Evolutionary conservation across 2,888 invertebrate species (phyloP), one percentile per base, ranked within the genome.

Genomic region (Erebia epiphron): DNA sequence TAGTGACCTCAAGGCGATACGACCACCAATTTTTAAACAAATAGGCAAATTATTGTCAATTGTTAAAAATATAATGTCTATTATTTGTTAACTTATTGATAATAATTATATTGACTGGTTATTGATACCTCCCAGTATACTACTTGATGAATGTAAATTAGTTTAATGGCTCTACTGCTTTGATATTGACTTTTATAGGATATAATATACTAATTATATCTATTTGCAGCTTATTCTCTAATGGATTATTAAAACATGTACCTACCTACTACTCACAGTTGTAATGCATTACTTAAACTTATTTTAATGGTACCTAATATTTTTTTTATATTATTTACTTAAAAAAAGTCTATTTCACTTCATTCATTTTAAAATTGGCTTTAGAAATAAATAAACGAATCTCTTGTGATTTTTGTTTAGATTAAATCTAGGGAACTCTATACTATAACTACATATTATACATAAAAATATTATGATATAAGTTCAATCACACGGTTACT

Each of bases 41-140:
- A 72, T 78, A 85, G 82, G 80, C 82, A 83, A 82, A 80, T 76
- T 83, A 81, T 86, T 85, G 90, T 89, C 89, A 89, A 88, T 89
- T 89, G 89, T 89, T 89, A 80, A 78, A 76, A 78, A 76, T 81
- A 80, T 75, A 81, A 78, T 80, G 78, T 79, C 79, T 78, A 81
- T 81, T 76, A 78, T 79, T 80, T 81, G 80, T 82, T 82, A 76
- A 79, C 77, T 77, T 78, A 77, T 78, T 79, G 77, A 77, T 78
- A 78, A 73, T 75, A 72, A 69, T 52, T 52, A 67, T 67, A 72
- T 60, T 73, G 75, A 77, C 77, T 75, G 77, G 76, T 74, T 73
- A 56, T 67, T 74, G 75, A 26, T 76, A 78, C 74, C 75, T 77
- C 76, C 73, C 72, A 71, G 73, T 75, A 67, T 66, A 26, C 68